Base-by-base conservation (phyloP, 1,140 invertebrate species). In the Monomorium pharaonis region DNA sequence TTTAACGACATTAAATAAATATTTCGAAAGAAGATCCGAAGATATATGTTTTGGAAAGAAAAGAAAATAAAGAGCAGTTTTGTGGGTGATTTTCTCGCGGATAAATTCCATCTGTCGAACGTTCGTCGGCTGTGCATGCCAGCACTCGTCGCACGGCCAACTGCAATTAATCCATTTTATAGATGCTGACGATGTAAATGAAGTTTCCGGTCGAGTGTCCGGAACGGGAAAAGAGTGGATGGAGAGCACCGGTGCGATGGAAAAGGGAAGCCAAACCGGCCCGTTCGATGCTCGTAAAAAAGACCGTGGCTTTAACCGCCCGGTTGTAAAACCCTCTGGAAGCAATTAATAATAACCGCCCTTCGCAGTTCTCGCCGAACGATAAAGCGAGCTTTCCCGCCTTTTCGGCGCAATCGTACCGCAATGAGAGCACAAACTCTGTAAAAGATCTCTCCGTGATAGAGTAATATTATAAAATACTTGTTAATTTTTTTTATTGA, bases 121-220 rank as follows among this genome's bases (percentile, higher is more conserved):
- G 77, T 63, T 37, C 69, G 60, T 86, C 60, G 51, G 51, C 42
- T 70, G 78, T 85, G 47, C 67, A 70, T 84, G 75, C 75, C 69
- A 51, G 51, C 58, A 77, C 85, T 86, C 54, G 78, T 89, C 85
- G 83, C 67, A 77, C 84, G 51, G 69, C 62, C 78, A 69, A 47
- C 86, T 58, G 89, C 85, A 88, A 91, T 91, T 91, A 90, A 91
- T 91, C 84, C 89, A 47, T 91, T 91, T 91, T 91, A 91, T 88
- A 88, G 90, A 86, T 75, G 84, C 81, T 84, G 85, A 85, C 87
- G 77, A 89, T 91, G 90, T 86, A 88, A 91, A 91, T 91, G 86
- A 88, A 89, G 86, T 84, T 86, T 86, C 81, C 84, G 69, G 60
- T 83, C 49, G 80, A 88, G 76, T 81, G 70, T 85, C 56, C 81